phyloP scores from a whole-genome alignment of 2,113 vertebrate genomes.

The Hippocampus comes region DNA sequence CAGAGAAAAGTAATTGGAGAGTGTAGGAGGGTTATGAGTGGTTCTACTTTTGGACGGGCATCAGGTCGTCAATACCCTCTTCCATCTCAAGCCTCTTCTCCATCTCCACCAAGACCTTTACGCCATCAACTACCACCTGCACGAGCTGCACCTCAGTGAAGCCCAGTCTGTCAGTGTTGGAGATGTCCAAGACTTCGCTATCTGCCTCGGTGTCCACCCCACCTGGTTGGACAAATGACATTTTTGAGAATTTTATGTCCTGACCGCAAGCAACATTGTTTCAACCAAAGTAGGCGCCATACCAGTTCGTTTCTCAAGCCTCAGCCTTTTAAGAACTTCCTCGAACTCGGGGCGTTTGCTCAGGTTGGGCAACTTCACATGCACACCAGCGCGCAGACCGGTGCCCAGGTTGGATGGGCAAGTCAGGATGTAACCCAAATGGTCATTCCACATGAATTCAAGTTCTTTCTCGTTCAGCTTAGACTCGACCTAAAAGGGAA shows the following conservation, averaged over 20 bases:
- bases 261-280: too few relatives aligned
- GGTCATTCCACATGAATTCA: conserved; percentile 3
- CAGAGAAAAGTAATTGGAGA: background rate
- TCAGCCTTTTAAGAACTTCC: conserved; percentile 7
- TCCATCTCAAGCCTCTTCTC: conserved; percentile 9
- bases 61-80: conserved; percentile 1
- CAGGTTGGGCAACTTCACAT: conserved; percentile 2
- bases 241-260: background rate
- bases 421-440: background rate
- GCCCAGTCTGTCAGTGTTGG: conserved; percentile 3
- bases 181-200: background rate
- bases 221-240: background rate
- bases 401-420: conserved; percentile 8
- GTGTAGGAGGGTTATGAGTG: background rate
- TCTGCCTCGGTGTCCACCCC: too few relatives aligned
- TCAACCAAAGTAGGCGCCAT: background rate
- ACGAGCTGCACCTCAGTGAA: conserved; percentile 6
- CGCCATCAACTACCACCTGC: conserved; percentile 2
- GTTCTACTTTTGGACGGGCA: conserved; percentile 5
- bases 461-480: background rate
- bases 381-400: background rate
- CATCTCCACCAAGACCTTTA: conserved; percentile 5
- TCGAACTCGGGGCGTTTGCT: background rate
- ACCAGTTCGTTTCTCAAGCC: conserved; percentile 8
- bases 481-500: background rate